Base-by-base conservation (phyloP, 2,797 vertebrate genomes). In the Lepidocolaptes lacrymiger region DNA sequence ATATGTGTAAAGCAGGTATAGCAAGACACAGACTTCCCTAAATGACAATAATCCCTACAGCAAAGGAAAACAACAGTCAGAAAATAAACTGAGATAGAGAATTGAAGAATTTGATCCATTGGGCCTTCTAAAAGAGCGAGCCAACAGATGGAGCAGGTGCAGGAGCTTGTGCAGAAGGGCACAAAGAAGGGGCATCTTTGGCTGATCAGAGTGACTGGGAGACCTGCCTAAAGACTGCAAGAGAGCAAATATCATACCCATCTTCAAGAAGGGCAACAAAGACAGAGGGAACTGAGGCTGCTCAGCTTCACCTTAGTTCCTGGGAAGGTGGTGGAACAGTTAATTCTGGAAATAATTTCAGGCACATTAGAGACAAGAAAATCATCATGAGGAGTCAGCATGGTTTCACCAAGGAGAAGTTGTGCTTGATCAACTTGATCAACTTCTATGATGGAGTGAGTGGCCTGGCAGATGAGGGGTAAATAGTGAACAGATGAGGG, bases 221-320 rank as follows among this genome's bases (percentile, higher is more conserved):
- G 6, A 36, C 69, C 19, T 26, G 30, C 18, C 63, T 54, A 41
- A 72, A 68, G 26, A 36, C 14, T 56, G 19, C 17, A 69, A 30
- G 12, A 85, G 64, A 73, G 9, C 7, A 61, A 85, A 32, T 48
- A 43, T 41, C 9, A n/a, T 6, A 12, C 1, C 7, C 0, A 0
- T 14, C n/a, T 77, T 75, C 12, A 52, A 30, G 22, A 19, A 69
- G 9, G 7, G 14, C 3, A 55, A 37, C 44, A 58, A 64, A 19
- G 5, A 37, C 4, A 7, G 12, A 58, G 49, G 14, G 19, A 67
- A 2, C 16, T 49, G 4, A 52, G 30, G 3, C 17, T 46, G 13
- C 26, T 28, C 37, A 61, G 24, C 10, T 7, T 66, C 19, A 48
- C 7, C 19, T 18, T 4, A 2, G 2, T 14, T 74, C 44, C 37